Evolutionary conservation across 2,888 invertebrate genomes (phyloP).

Genomic region (Tipula vernalis): DNA sequence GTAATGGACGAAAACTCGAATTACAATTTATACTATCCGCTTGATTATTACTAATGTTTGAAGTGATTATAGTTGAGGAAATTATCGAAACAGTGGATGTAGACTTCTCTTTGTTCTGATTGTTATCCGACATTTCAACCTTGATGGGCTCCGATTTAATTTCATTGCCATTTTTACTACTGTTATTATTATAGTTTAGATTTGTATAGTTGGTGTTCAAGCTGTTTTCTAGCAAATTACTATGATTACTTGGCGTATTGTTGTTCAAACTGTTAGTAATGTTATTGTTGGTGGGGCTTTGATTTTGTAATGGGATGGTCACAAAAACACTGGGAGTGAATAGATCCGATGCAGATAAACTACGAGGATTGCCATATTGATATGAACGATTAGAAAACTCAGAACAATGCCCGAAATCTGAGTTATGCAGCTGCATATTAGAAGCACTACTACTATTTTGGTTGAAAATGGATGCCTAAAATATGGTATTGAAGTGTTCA

Average conservation of each 20-base stretch:
- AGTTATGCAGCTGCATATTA: neutral
- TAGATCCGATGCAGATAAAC: neutral
- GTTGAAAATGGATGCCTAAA: neutral
- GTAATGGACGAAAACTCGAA: neutral
- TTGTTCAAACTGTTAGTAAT: neutral
- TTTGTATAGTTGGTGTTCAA: neutral
- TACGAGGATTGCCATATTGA: neutral
- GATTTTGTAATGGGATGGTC: slow-evolving; percentile 8
- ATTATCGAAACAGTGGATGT: neutral
- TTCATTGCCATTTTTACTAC: slow-evolving; percentile 22
- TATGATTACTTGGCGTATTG: neutral
- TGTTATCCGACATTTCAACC: slow-evolving; percentile 23
- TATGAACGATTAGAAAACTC: neutral
- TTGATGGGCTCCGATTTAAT: slow-evolving; percentile 35
- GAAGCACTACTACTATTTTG: neutral
- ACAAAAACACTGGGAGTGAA: slow-evolving; percentile 9
- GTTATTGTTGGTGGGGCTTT: neutral
- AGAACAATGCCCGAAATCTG: neutral
- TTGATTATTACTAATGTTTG: slow-evolving; percentile 14
- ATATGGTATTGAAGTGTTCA: neutral
- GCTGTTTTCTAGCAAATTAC: neutral
- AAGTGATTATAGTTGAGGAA: slow-evolving; percentile 10
- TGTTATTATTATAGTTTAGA: neutral
- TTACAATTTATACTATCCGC: neutral
- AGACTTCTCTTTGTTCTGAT: neutral